Evolutionary conservation across 2,113 vertebrate genomes (phyloP), one percentile per base, ranked within the genome.

Genomic region (Neopipo cinnamomea): DNA sequence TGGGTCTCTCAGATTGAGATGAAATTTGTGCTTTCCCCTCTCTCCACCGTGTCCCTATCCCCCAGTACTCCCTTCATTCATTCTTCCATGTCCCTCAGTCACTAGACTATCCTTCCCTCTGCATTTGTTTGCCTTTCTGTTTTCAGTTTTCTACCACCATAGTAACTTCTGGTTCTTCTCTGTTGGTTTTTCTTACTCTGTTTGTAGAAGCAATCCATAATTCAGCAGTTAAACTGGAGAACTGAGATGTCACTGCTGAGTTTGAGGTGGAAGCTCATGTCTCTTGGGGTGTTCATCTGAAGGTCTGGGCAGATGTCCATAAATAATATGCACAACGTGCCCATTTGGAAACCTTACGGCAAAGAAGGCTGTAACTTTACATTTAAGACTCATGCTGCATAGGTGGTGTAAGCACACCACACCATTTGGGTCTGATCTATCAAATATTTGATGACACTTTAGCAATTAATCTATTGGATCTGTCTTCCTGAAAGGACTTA

Each of bases 11-110:
- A 4, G 6, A 2, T 4, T 67, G 37, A 70, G 49, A 58, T 41
- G 35, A 65, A 14, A 17, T 79, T 83, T 76, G 19, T 52, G 39
- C 11, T 44, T 88, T 7, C 20, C 7, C 4, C 8, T 23, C 7
- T 66, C 15, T 33, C 13, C 8, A 9, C 19, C 22, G 18, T 5
- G 35, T 59, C 18, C 16, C 7, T 5, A 12, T 50, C 11, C n/a
- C n/a, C 12, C 7, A 10, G 8, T 41, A 16, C 11, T 71, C 16
- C 11, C 20, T 23, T 62, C 2, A 1, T 25, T 1, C 16, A 15
- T 63, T 39, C 21, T 59, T 66, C 21, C 0, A 0, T n/a, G 31
- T 47, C 15, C 9, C 13, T 22, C 23, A 33, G 83, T 58, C 22
- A 5, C 30, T 23, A 39, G 12, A 17, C 5, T 77, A 30, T 33